A percentile compares a stretch with the other conserved stretches of the same genome.
Evolutionary conservation across 2,888 invertebrate genomes (phyloP).

Genomic region (Merodon equestris): DNA sequence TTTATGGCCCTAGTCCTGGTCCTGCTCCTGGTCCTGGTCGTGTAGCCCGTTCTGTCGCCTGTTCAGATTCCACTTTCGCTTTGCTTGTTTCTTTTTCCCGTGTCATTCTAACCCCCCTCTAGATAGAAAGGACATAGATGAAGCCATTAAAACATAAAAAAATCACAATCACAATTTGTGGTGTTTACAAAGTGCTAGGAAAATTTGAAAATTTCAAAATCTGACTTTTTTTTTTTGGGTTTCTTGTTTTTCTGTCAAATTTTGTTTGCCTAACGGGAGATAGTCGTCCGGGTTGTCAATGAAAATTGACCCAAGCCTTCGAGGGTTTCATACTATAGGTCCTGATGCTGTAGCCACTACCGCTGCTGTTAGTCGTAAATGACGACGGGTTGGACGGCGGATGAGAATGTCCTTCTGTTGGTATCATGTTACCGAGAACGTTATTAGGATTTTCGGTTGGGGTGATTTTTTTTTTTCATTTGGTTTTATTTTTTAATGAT

Average conservation of each 20-base stretch:
- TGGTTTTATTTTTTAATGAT: constrained; percentile 64
- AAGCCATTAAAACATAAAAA: constrained; percentile 66
- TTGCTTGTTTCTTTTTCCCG: constrained; percentile 8
- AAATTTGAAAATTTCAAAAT: constrained; percentile 60
- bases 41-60: constrained; percentile 21
- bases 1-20: constrained; percentile 17
- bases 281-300: constrained; percentile 49
- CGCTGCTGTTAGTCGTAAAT: too few species aligned
- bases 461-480: constrained; percentile 15
- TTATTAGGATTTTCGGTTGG: constrained; percentile 62
- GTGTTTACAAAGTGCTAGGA: constrained; percentile 68
- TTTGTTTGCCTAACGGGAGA: constrained; percentile 50
- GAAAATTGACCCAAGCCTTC: constrained; percentile 65
- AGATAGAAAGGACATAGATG: constrained; percentile 27
- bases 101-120: background rate
- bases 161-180: constrained; percentile 65
- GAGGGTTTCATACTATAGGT: constrained; percentile 35
- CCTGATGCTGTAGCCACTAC: too few species aligned
- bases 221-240: constrained; percentile 60
- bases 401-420: constrained; percentile 59
- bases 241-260: constrained; percentile 51
- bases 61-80: constrained; percentile 3
- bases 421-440: constrained; percentile 67
- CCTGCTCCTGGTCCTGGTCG: constrained; percentile 17
- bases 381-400: constrained; percentile 47